A percentile compares a stretch with the other conserved stretches of the same genome.
These are phyloP conservation scores for Ophonus ardosiacus DNA, from an alignment of 2,888 invertebrate genomes.

Conservation along the genomic window DNA sequence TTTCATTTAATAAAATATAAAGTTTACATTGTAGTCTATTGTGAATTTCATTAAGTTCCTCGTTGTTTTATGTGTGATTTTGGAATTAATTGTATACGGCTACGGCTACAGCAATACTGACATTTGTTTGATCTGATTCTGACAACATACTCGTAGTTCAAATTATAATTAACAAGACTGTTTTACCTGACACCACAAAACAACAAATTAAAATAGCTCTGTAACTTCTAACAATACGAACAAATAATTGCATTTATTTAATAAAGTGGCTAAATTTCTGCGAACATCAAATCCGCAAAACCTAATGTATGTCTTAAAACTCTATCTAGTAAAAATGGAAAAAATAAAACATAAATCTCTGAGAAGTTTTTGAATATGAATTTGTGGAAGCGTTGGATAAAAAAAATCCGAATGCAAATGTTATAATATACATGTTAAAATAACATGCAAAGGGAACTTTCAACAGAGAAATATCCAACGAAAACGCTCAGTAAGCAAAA, in stretches of 20 bases:
- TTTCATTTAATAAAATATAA: constrained; percentile 32
- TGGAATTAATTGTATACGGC: background rate
- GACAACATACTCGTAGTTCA: background rate
- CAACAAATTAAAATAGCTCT: background rate
- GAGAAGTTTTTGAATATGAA: too few relatives aligned
- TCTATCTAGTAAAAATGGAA: too few relatives aligned
- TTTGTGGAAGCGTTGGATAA: too few relatives aligned
- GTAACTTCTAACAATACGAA: background rate
- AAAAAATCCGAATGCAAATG: too few relatives aligned
- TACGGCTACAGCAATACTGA: background rate
- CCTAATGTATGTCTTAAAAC: too few relatives aligned
- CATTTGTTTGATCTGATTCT: constrained; percentile 5
- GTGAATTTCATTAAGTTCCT: constrained; percentile 20
- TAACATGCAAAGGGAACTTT: too few relatives aligned
- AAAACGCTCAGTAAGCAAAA: too few relatives aligned
- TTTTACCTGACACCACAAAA: background rate
- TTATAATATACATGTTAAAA: too few relatives aligned
- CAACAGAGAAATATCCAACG: too few relatives aligned
- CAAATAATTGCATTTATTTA: constrained; percentile 13
- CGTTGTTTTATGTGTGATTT: constrained; percentile 6
- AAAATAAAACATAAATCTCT: too few relatives aligned
- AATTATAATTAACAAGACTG: background rate
- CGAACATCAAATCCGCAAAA: too few relatives aligned
- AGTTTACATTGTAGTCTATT: constrained; percentile 15
- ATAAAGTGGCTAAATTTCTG: too few relatives aligned